Evolutionary conservation across 2,888 invertebrate genomes (phyloP).

Genomic region (Slavum lentiscoides): DNA sequence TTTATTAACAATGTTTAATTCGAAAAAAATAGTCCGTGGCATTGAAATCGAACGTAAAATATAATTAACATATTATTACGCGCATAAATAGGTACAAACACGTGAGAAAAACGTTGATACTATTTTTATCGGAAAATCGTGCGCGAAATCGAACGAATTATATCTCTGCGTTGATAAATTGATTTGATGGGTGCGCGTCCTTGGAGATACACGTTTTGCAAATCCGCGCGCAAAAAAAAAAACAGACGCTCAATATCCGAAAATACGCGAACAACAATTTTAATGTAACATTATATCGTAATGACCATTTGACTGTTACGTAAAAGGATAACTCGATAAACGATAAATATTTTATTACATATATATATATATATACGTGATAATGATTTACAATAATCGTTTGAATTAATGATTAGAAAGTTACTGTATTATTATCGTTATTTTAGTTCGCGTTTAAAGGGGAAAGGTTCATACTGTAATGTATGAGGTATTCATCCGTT

Average conservation of each 20-base stretch:
- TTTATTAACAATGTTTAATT: not conserved
- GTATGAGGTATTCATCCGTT: too few species aligned
- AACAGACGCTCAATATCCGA: not conserved
- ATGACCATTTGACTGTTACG: not conserved
- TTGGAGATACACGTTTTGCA: not conserved
- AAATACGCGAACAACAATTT: not conserved
- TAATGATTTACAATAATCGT: too few species aligned
- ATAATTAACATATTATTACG: slow-evolving; percentile 24
- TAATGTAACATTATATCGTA: not conserved
- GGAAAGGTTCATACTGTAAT: too few species aligned
- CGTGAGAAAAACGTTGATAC: slow-evolving; percentile 13
- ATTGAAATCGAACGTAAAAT: slow-evolving; percentile 37
- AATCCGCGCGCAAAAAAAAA: not conserved
- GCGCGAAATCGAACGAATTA: not conserved
- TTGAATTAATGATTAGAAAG: too few species aligned
- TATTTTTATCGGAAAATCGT: slow-evolving; percentile 7
- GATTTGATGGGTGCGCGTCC: not conserved
- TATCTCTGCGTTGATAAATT: not conserved
- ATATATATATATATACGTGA: too few species aligned
- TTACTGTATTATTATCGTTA: too few species aligned
- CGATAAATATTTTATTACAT: too few species aligned
- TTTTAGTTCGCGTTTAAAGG: too few species aligned
- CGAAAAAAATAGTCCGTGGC: slow-evolving; percentile 20
- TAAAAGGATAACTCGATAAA: too few species aligned
- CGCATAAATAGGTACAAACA: not conserved